Evolutionary conservation across 2,113 vertebrate genomes (phyloP).

Genomic region (Pygoscelis adeliae): DNA sequence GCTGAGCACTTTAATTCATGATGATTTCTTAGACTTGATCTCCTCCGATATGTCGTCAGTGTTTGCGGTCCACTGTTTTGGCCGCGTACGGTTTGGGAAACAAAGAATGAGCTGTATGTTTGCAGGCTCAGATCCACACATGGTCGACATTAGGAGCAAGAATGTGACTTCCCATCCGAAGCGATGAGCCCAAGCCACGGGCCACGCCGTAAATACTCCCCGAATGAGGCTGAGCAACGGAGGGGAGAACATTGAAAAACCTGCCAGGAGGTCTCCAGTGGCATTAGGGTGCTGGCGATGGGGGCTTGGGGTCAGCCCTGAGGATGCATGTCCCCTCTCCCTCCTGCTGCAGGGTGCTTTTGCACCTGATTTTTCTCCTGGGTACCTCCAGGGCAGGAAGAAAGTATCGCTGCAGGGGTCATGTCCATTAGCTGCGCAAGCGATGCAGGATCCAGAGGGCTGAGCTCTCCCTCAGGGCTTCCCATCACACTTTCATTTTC

Average conservation of each 20-base stretch:
- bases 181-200: neutral
- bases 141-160: constrained; percentile 33
- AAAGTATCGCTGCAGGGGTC: rapidly evolving
- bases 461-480: neutral
- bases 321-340: neutral
- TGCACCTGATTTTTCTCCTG: neutral
- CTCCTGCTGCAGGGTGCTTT: neutral
- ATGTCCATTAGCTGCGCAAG: neutral
- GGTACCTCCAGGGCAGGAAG: neutral
- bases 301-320: neutral
- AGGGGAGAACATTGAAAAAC: neutral
- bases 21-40: constrained; percentile 32
- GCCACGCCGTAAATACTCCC: neutral
- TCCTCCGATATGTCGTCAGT: neutral
- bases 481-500: neutral
- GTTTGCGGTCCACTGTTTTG: constrained; percentile 32
- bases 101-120: constrained; percentile 1
- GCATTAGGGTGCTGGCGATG: neutral
- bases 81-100: neutral
- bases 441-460: neutral
- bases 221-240: neutral
- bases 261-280: neutral
- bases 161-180: neutral
- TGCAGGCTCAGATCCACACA: neutral
- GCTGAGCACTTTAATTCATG: constrained; percentile 38